phyloP scores from a whole-genome alignment of 2,888 invertebrate species.

The Pachycephus smyrnensis region DNA sequence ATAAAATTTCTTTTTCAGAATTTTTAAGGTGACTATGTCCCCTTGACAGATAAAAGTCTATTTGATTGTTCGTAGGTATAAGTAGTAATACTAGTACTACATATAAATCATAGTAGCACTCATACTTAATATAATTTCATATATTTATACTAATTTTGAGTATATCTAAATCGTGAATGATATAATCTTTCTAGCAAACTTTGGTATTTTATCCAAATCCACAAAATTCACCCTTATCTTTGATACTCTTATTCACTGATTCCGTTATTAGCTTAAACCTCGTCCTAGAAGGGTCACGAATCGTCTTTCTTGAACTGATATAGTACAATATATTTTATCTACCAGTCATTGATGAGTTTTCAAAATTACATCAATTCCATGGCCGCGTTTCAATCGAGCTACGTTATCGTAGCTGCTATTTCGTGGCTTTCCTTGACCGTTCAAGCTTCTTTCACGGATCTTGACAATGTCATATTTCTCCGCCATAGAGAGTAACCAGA shows the following conservation, averaged over 20 bases:
- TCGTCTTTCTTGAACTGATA: neutral
- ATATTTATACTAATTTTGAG: neutral
- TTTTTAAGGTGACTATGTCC: too few species aligned
- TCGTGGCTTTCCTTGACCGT: conserved; percentile 2
- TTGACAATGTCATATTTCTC: conserved; percentile 41
- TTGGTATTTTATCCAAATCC: neutral
- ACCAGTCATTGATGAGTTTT: neutral
- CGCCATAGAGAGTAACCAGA: conserved; percentile 38
- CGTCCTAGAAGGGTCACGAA: neutral
- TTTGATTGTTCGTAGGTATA: neutral
- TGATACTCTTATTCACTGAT: too few species aligned
- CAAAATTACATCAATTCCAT: neutral
- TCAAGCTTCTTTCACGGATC: conserved; percentile 26
- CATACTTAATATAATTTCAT: neutral
- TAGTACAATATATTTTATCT: neutral
- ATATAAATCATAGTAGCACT: neutral
- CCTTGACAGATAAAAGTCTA: neutral
- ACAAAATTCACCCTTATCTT: neutral
- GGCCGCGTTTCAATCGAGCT: neutral
- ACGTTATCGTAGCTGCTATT: neutral
- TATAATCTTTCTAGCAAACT: too few species aligned
- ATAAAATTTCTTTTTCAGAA: too few species aligned
- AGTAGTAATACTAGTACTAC: neutral
- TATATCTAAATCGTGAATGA: neutral
- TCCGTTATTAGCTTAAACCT: neutral